Evolutionary conservation across 2,113 vertebrate genomes (phyloP).

Genomic region (Oceanodroma tethys): DNA sequence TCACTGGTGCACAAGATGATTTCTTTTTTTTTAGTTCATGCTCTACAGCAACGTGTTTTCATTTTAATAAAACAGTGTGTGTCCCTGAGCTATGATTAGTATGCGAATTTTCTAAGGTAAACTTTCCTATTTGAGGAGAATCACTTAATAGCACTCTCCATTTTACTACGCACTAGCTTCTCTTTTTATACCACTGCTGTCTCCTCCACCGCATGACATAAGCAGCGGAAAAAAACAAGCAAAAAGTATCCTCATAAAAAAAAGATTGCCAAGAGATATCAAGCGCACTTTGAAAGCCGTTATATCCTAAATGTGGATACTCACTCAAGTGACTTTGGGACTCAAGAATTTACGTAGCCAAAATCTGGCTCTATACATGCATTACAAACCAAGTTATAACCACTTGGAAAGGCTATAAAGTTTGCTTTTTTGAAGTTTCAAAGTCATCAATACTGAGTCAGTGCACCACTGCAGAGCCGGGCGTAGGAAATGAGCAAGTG

Average conservation of each 20-base stretch:
- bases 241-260: not conserved
- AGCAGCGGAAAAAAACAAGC: not conserved
- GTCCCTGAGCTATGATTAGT: not conserved
- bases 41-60: not conserved
- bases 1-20: not conserved
- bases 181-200: not conserved
- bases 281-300: not conserved
- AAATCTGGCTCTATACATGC: not conserved
- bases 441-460: not conserved
- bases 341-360: not conserved
- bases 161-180: not conserved
- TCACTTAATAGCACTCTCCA: not conserved
- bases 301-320: not conserved
- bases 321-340: not conserved
- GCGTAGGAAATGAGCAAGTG: not conserved
- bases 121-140: not conserved
- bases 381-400: not conserved
- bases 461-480: not conserved
- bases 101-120: not conserved
- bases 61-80: slow-evolving; percentile 13
- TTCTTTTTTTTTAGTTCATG: not conserved
- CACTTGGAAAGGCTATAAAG: not conserved
- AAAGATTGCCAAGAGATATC: not conserved
- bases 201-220: not conserved
- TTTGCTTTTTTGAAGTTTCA: not conserved